phyloP scores from a whole-genome alignment of 2,888 invertebrate species.

The Ephialtes manifestator region DNA sequence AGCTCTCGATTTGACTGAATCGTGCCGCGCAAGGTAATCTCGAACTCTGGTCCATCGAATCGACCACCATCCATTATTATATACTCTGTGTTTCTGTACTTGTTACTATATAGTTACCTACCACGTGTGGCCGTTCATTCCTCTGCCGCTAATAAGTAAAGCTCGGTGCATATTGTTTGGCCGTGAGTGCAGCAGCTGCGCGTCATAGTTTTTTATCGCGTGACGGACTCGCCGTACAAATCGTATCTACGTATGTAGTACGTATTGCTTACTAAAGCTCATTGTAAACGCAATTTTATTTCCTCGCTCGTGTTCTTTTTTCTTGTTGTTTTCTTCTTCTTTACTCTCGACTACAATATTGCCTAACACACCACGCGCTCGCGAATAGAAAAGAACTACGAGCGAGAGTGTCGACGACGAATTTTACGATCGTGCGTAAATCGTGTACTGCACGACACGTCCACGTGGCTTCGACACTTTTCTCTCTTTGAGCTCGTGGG shows the following conservation, averaged over 20 bases:
- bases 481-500: constrained; percentile 34
- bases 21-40: constrained; percentile 25
- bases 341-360: constrained; percentile 1
- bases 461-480: constrained; percentile 60
- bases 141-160: constrained; percentile 32
- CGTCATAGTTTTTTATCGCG: constrained; percentile 58
- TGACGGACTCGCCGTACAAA: constrained; percentile 57
- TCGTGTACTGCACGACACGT: constrained; percentile 46
- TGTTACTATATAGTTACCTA: not conserved
- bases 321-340: not conserved
- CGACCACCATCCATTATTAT: constrained; percentile 57
- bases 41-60: constrained; percentile 48
- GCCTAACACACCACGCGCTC: constrained; percentile 10
- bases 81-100: constrained; percentile 20
- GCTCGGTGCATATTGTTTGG: constrained; percentile 46
- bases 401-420: constrained; percentile 61
- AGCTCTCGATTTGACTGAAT: constrained; percentile 5
- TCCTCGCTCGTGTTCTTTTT: constrained; percentile 49
- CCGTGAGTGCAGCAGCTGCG: constrained; percentile 40
- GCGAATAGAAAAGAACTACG: constrained; percentile 45
- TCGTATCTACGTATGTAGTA: constrained; percentile 50
- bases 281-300: constrained; percentile 66
- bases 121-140: constrained; percentile 7
- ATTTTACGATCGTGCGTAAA: constrained; percentile 67
- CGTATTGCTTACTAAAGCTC: constrained; percentile 30